Base-by-base conservation (phyloP, 2,797 vertebrate genomes). In the Garrulus glandarius region DNA sequence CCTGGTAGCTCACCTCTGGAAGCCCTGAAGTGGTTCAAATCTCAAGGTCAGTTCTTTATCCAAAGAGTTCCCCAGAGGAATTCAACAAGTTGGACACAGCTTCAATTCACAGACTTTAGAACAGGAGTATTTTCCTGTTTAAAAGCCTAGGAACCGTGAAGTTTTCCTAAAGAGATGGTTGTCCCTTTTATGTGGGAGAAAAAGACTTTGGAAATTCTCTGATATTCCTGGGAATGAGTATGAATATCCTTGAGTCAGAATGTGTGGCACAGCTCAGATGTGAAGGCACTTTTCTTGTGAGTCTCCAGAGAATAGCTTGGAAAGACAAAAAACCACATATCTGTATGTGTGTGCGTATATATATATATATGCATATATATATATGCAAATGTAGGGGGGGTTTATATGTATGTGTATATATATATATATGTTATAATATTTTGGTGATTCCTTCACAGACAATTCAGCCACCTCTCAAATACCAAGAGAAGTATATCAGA, bases 271-370 rank as follows among this genome's bases (percentile, higher is more conserved):
- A 52, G 41, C 21, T 41, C 30, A 69, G 46, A 37, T 55, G 17
- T 71, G 21, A 55, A 72, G 20, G 34, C 5, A 30, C 3, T n/a
- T 47, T 46, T 19, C 16, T 20, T 30, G 16, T 15, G 29, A 63
- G 29, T 29, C 24, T 71, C 34, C 39, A 44, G 37, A 81, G 12
- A 82, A 60, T 13, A 30, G 3, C 9, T 60, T 30, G 14, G 46
- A 69, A 26, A 16, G 17, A 60, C 21, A 81, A 50, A 69, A 68
- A 43, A 34, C 6, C 14, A 2, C 3, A 10, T 13, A 6, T 34
- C 12, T 37, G 11, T n/a, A n/a, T 11, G 11, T 37, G 37, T 37
- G 11, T 5, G 10, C 10, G 6, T 34, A 6, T 29, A 0, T 36
- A 11, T 44, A 21, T 26, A 24, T 10, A 39, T 11, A 9, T 11